Evolutionary conservation across 2,113 vertebrate species (phyloP).

Genomic region (Pollachius pollachius): DNA sequence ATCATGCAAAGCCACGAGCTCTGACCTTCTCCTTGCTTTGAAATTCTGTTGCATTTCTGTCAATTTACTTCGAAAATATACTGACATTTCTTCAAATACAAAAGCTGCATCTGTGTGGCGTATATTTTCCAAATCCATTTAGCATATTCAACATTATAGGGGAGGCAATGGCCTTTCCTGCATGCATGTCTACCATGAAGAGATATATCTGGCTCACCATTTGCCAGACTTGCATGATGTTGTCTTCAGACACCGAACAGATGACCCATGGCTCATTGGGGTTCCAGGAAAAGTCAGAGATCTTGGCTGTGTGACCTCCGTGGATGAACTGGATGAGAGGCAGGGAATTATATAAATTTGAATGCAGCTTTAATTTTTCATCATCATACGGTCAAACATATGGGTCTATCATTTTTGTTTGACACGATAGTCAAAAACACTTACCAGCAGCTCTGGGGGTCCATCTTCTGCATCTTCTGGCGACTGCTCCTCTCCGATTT

Average conservation of each 20-base stretch:
- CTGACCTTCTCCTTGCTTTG: too few species aligned
- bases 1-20: too few species aligned
- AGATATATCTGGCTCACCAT: slow-evolving; percentile 73
- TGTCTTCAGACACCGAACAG: slow-evolving; percentile 93
- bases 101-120: too few species aligned
- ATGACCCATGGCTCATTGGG: slow-evolving; percentile 93
- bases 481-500: slow-evolving; percentile 95
- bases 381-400: not conserved
- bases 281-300: slow-evolving; percentile 93
- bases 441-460: slow-evolving; percentile 87
- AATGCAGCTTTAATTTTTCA: not conserved
- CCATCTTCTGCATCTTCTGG: slow-evolving; percentile 93
- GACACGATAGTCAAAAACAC: slow-evolving; percentile 18
- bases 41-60: too few species aligned
- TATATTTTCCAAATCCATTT: not conserved
- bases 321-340: slow-evolving; percentile 80
- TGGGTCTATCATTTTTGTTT: not conserved
- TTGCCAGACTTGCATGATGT: slow-evolving; percentile 95
- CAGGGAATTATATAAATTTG: not conserved
- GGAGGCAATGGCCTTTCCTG: not conserved
- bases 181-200: not conserved
- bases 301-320: slow-evolving; percentile 90
- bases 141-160: not conserved
- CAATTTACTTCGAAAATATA: too few species aligned
- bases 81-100: too few species aligned